Percentiles rank a stretch among this genome's conserved stretches.
phyloP scores from a whole-genome alignment of 2,797 vertebrate species.

The Microchirus variegatus region DNA sequence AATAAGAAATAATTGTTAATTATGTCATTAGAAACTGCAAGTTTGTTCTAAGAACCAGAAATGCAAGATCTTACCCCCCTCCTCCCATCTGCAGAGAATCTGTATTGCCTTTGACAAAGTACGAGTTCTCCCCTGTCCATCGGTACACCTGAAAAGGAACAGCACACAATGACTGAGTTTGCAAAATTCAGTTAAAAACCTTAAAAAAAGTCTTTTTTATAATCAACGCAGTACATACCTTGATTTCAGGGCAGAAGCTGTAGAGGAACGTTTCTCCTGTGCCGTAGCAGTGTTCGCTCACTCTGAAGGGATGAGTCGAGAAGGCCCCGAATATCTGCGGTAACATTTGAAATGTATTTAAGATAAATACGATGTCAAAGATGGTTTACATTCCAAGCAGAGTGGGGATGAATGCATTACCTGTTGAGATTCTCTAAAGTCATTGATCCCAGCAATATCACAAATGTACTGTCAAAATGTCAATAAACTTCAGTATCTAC shows the following conservation, averaged over 20 bases:
- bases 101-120: slow-evolving; percentile 96
- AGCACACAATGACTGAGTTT: not conserved
- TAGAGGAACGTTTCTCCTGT: slow-evolving; percentile 98
- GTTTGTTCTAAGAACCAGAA: not conserved
- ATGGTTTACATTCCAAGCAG: too few relatives aligned
- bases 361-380: not conserved
- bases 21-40: not conserved
- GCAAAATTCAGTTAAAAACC: not conserved
- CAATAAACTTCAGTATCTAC: too few relatives aligned
- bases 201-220: not conserved
- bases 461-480: too few relatives aligned
- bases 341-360: not conserved
- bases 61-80: slow-evolving; percentile 83
- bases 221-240: slow-evolving; percentile 76
- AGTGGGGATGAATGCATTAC: too few relatives aligned
- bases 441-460: too few relatives aligned
- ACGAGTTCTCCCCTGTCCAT: slow-evolving; percentile 98
- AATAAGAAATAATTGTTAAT: not conserved
- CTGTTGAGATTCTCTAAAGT: too few relatives aligned
- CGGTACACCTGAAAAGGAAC: slow-evolving; percentile 86
- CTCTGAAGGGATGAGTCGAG: slow-evolving; percentile 94
- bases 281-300: slow-evolving; percentile 97
- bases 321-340: slow-evolving; percentile 93
- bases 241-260: slow-evolving; percentile 95
- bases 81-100: slow-evolving; percentile 97